These are phyloP conservation scores for Cossypha heuglini DNA, from an alignment of 2,797 vertebrate genomes.

Conservation along the genomic window DNA sequence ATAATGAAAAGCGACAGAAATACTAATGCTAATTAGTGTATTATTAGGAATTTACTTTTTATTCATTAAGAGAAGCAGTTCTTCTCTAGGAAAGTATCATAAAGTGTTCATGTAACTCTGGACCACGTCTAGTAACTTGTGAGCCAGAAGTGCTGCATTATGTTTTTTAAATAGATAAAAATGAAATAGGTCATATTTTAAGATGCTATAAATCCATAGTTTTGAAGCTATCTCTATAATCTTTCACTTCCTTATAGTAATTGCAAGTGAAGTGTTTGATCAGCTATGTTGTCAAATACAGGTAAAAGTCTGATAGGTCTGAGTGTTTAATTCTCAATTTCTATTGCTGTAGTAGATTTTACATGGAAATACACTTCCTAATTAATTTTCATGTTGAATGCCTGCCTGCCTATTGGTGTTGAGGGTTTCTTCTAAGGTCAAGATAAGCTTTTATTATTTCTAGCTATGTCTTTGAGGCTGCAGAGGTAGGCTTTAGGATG, in stretches of 20 bases:
- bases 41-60: not conserved
- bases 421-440: not conserved
- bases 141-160: not conserved
- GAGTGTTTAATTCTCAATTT: not conserved
- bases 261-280: not conserved
- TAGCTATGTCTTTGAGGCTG: not conserved
- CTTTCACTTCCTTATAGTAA: not conserved
- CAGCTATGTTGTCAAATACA: not conserved
- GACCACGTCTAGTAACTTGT: not conserved
- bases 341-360: not conserved
- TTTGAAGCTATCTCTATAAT: not conserved
- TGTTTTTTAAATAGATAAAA: not conserved
- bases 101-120: not conserved
- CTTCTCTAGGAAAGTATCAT: not conserved
- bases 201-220: not conserved
- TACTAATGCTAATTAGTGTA: not conserved
- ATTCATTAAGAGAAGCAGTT: not conserved
- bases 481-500: not conserved
- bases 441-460: not conserved
- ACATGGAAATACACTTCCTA: not conserved
- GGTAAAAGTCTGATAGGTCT: not conserved
- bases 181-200: not conserved
- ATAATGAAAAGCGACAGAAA: not conserved
- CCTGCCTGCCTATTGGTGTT: not conserved
- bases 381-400: not conserved